A percentile compares a stretch with the other conserved stretches of the same genome.
These are phyloP conservation scores for Gulo gulo DNA, from an alignment of 2,113 vertebrate species.

Conservation along the genomic window DNA sequence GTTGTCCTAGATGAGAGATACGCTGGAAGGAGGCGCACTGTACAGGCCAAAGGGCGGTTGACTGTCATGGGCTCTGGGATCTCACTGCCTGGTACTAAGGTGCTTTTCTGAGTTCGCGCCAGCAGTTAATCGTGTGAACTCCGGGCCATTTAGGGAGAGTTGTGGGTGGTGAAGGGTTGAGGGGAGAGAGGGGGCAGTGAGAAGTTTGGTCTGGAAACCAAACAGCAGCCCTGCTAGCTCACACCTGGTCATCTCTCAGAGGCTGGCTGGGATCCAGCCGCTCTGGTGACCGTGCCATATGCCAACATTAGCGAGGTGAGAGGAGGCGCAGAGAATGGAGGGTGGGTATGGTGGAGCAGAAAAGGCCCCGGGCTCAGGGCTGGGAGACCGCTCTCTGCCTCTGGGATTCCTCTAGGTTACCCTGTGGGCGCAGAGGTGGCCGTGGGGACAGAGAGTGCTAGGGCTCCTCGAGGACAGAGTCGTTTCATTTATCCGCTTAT, in stretches of 20 bases:
- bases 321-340: background rate
- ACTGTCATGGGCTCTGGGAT: background rate
- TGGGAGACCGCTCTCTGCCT: background rate
- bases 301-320: rapidly evolving
- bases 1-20: background rate
- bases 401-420: background rate
- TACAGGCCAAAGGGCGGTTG: background rate
- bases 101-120: background rate
- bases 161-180: background rate
- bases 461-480: background rate
- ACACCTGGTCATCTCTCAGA: background rate
- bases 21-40: background rate
- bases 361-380: no score
- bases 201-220: background rate
- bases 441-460: rapidly evolving
- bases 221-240: background rate
- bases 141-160: background rate
- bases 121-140: background rate
- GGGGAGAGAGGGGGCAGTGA: background rate
- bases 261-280: background rate
- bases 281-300: background rate
- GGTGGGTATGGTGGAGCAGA: background rate
- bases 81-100: background rate
- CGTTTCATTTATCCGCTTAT: background rate
- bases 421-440: background rate